phyloP scores from a whole-genome alignment of 1,140 invertebrate genomes.

The Laupala kohalensis region DNA sequence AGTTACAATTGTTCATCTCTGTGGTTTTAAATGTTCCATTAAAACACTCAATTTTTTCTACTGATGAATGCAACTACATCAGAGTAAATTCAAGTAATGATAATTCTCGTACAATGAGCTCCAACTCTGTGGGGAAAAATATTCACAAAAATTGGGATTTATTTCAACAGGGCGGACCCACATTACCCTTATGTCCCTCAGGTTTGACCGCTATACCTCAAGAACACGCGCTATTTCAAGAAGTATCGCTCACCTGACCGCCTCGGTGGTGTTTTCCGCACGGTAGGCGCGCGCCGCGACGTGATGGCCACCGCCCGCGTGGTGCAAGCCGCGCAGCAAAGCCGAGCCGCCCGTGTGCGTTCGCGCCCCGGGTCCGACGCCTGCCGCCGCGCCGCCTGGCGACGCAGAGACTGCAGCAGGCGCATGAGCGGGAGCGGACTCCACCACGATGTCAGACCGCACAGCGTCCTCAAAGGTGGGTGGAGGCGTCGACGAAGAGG shows the following conservation, averaged over 20 bases:
- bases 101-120: too few species aligned
- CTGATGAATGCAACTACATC: too few species aligned
- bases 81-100: too few species aligned
- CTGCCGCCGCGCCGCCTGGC: conserved; percentile 33
- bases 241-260: not conserved
- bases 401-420: conserved; percentile 33
- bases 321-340: not conserved
- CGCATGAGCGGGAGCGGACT: conserved; percentile 25
- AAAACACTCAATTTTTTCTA: too few species aligned
- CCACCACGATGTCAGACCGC: conserved; percentile 19
- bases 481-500: conserved; percentile 74
- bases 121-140: too few species aligned
- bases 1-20: too few species aligned
- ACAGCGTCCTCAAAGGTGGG: conserved; percentile 67
- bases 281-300: not conserved
- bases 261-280: not conserved
- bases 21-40: too few species aligned
- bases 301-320: not conserved
- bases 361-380: conserved; percentile 23
- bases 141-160: too few species aligned
- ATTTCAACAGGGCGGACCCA: too few species aligned
- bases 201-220: too few species aligned
- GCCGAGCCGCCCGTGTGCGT: not conserved
- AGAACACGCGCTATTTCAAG: too few species aligned
- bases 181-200: too few species aligned